These are phyloP conservation scores for Chaetodon trifasciatus DNA, from an alignment of 2,797 vertebrate species.

Conservation along the genomic window DNA sequence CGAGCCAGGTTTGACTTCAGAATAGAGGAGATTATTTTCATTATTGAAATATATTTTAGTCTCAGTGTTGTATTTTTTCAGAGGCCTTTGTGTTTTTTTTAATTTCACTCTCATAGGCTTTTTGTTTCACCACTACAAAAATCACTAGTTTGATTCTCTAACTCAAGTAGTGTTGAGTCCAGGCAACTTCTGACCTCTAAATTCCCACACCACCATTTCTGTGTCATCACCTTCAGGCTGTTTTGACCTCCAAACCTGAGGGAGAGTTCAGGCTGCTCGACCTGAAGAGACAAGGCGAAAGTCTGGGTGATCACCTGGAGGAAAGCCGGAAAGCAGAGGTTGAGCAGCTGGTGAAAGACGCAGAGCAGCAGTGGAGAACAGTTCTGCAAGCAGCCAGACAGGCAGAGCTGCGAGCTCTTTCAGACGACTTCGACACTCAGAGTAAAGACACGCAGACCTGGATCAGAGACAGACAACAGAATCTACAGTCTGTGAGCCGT, in stretches of 20 bases:
- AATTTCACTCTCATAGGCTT: no score
- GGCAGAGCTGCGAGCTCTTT: constrained; percentile 60
- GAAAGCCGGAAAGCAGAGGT: constrained; percentile 57
- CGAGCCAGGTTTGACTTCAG: no score
- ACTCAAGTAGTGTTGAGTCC: neutral
- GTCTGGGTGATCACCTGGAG: constrained; percentile 63
- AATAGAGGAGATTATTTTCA: neutral
- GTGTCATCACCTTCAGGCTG: constrained; percentile 76
- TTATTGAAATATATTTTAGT: neutral
- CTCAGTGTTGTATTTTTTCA: neutral
- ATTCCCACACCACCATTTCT: rapidly evolving
- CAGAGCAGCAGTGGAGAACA: constrained; percentile 75
- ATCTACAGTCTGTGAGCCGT: constrained; percentile 76
- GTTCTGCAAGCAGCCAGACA: constrained; percentile 61
- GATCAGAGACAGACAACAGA: constrained; percentile 84
- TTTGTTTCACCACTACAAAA: no score
- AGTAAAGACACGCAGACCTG: constrained; percentile 81
- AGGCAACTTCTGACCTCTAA: neutral
- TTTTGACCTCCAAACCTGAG: constrained; percentile 74
- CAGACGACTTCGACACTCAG: constrained; percentile 79
- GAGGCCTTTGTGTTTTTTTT: no score
- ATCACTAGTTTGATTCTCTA: no score
- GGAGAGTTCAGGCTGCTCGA: constrained; percentile 83
- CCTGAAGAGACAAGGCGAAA: constrained; percentile 59
- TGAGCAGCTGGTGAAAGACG: constrained; percentile 43